Conservation (phyloP, 2,888 invertebrate species). For the Dynastes grantii region DNA sequence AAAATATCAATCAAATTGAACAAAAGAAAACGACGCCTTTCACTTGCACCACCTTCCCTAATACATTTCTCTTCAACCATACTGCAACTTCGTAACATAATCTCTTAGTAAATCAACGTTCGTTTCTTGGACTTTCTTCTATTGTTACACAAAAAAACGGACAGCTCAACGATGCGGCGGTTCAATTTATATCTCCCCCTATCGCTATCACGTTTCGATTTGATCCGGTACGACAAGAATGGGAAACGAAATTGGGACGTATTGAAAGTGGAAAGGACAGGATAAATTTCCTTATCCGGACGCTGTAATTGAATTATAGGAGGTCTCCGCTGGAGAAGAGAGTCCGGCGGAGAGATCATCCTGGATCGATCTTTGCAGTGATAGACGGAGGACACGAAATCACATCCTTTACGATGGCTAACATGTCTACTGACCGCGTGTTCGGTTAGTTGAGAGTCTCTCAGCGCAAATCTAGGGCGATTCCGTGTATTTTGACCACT, state of each 20-base stretch:
- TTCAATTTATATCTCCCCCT: background rate
- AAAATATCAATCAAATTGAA: too few species aligned
- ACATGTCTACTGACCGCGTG: too few species aligned
- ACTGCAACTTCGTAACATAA: background rate
- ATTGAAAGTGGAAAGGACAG: slow-evolving; percentile 33
- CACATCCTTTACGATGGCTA: too few species aligned
- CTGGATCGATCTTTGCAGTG: background rate
- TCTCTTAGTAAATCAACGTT: background rate
- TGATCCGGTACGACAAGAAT: background rate
- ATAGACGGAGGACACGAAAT: too few species aligned
- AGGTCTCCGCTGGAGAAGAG: slow-evolving; percentile 8
- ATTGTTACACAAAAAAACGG: background rate
- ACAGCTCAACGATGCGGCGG: background rate
- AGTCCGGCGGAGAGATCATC: background rate
- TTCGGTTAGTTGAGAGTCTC: too few species aligned
- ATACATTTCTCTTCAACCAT: background rate
- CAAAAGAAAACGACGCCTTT: background rate
- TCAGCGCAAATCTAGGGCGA: too few species aligned
- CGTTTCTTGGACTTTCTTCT: background rate
- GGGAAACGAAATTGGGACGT: slow-evolving; percentile 17
- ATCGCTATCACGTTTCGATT: background rate
- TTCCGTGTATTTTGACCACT: too few species aligned
- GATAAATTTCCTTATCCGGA: slow-evolving; percentile 36
- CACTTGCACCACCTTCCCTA: background rate
- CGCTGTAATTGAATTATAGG: slow-evolving; percentile 33